Percentiles rank a stretch among this genome's conserved stretches.
Evolutionary conservation across 2,113 vertebrate species (phyloP).

Genomic region (Furnarius figulus): DNA sequence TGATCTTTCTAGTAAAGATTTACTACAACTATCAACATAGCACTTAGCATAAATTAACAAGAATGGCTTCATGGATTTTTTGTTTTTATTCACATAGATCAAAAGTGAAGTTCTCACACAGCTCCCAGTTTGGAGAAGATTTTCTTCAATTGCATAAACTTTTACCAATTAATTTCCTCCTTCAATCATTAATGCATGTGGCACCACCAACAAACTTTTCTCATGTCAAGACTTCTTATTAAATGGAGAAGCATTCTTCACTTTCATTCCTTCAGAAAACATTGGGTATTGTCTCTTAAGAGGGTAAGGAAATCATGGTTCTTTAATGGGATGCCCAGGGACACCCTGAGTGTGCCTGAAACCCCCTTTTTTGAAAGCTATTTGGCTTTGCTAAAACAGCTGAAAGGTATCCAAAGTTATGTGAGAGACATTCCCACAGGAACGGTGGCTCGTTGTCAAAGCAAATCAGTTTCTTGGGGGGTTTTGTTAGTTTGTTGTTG

Average conservation of each 20-base stretch:
- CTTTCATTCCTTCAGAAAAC: background rate
- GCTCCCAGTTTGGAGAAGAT: background rate
- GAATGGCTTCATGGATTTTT: conserved; percentile 29
- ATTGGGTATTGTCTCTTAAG: background rate
- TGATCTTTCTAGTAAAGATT: conserved; percentile 5
- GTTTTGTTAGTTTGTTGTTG: background rate
- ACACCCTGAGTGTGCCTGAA: background rate
- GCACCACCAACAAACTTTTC: background rate
- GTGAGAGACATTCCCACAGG: background rate
- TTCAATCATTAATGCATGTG: background rate
- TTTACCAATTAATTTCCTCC: background rate
- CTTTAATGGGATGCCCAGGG: background rate
- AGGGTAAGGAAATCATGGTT: background rate
- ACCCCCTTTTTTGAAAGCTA: background rate
- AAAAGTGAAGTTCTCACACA: background rate
- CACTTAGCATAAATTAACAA: conserved; percentile 45
- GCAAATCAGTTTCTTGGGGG: background rate
- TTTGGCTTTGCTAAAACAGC: background rate
- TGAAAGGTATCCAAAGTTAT: background rate
- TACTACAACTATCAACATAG: conserved; percentile 25
- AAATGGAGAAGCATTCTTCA: background rate
- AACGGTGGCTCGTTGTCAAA: background rate
- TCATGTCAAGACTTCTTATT: background rate
- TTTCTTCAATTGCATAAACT: background rate
- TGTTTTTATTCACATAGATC: background rate